These are phyloP conservation scores for Axinella damicornis DNA, from an alignment of 37 sponge, comb jelly and placozoan species.

Conservation along the genomic window DNA sequence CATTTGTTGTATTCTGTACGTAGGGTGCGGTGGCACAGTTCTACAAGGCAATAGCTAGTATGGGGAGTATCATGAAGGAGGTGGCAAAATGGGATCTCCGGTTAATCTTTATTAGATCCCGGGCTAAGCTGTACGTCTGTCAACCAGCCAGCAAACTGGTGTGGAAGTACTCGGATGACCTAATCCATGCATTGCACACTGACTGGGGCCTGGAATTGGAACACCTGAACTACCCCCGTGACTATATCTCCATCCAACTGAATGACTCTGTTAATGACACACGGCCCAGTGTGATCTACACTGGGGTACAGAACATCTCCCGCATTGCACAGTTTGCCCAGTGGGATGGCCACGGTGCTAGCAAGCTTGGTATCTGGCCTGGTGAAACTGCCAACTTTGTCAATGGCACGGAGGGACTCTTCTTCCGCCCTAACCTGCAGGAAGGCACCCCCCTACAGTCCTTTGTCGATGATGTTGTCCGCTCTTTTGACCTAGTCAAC, in stretches of 20 bases:
- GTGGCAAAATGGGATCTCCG: background rate
- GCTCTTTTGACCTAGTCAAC: slow-evolving; percentile 72
- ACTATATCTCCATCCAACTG: slow-evolving; percentile 50
- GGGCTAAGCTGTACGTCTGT: slow-evolving; percentile 38
- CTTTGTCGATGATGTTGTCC: slow-evolving; percentile 76
- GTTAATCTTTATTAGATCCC: background rate
- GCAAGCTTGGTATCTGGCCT: background rate
- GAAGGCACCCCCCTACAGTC: slow-evolving; percentile 63
- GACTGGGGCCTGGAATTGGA: background rate
- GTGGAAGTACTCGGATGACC: slow-evolving; percentile 76
- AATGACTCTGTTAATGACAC: slow-evolving; percentile 63
- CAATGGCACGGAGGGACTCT: slow-evolving; percentile 88
- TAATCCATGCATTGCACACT: slow-evolving; percentile 41
- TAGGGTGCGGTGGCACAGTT: slow-evolving; percentile 47
- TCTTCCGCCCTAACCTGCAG: slow-evolving; percentile 77
- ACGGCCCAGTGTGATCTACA: slow-evolving; percentile 54
- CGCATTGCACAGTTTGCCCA: slow-evolving; percentile 64
- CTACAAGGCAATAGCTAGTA: background rate
- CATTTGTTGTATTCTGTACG: background rate
- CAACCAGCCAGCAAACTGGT: slow-evolving; percentile 56
- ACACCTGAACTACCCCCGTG: background rate
- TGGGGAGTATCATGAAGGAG: background rate
- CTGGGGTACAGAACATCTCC: slow-evolving; percentile 65
- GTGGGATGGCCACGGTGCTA: slow-evolving; percentile 62
- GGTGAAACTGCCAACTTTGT: slow-evolving; percentile 53